Conservation (phyloP, 2,113 vertebrate species). For the Ctenomys sociabilis region DNA sequence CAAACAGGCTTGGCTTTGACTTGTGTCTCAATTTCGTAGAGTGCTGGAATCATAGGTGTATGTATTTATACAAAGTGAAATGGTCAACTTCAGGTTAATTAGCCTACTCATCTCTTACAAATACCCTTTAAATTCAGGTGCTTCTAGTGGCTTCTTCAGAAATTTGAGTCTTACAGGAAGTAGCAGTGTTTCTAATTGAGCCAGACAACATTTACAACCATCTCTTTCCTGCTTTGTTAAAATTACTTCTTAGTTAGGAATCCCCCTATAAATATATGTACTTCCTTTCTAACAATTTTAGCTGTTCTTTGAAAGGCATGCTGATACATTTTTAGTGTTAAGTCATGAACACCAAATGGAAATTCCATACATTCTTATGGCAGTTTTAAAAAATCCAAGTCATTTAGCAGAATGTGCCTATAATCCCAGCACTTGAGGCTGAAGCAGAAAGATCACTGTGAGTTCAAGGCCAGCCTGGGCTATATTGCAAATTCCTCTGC, state of each 20-base stretch:
- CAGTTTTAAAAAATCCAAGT: not conserved
- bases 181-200: not conserved
- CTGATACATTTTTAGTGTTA: not conserved
- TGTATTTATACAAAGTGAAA: not conserved
- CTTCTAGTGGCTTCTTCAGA: not conserved
- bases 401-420: not conserved
- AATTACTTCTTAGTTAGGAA: not conserved
- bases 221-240: not conserved
- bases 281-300: slow-evolving; percentile 9
- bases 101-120: not conserved
- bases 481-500: not conserved
- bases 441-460: not conserved
- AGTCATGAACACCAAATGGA: not conserved
- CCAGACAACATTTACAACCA: not conserved
- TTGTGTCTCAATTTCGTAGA: not conserved
- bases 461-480: not conserved
- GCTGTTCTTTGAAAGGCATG: fast-evolving
- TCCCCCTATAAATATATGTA: not conserved
- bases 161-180: not conserved
- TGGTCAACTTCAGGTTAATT: not conserved
- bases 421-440: not conserved
- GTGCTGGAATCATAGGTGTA: not conserved
- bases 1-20: not conserved
- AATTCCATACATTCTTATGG: not conserved
- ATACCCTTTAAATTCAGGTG: not conserved